Conservation (phyloP, 2,888 invertebrate genomes). For the Drosophila pseudotakahashii region DNA sequence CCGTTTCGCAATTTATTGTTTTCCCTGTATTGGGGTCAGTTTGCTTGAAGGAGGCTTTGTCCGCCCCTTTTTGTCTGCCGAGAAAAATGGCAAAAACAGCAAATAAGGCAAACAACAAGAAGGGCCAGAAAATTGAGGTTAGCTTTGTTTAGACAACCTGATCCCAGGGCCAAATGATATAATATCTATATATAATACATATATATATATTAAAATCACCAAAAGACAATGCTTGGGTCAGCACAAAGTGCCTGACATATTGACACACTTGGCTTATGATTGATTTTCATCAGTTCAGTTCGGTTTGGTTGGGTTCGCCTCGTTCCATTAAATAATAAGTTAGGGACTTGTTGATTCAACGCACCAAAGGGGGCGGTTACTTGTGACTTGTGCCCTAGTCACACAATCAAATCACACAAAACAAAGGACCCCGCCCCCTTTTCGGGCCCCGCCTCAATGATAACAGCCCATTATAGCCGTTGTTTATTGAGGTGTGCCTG, state of each 20-base stretch:
- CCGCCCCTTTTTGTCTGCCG: constrained; percentile 14
- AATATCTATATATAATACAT: constrained; percentile 20
- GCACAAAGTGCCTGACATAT: constrained; percentile 70
- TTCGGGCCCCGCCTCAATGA: constrained; percentile 19
- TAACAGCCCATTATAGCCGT: constrained; percentile 35
- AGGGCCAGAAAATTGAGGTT: constrained; percentile 60
- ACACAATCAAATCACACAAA: constrained; percentile 42
- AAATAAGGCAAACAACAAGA: constrained; percentile 47
- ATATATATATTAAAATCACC: constrained; percentile 33
- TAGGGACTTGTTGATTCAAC: constrained; percentile 64
- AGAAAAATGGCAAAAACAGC: constrained; percentile 48
- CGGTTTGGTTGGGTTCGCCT: neutral
- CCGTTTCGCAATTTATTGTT: constrained; percentile 73
- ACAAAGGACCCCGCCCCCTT: constrained; percentile 27
- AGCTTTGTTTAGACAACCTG: constrained; percentile 70
- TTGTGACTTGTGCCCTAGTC: constrained; percentile 15
- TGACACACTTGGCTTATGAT: constrained; percentile 74
- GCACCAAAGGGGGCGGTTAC: constrained; percentile 27
- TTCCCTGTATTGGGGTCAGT: constrained; percentile 74
- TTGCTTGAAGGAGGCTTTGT: constrained; percentile 40
- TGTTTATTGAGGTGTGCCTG: constrained; percentile 27
- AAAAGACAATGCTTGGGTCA: constrained; percentile 51
- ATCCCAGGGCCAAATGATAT: constrained; percentile 39
- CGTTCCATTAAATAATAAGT: neutral
- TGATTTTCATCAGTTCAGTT: constrained; percentile 53